phyloP scores from a whole-genome alignment of 2,113 vertebrate genomes.

The Hiodon alosoides region DNA sequence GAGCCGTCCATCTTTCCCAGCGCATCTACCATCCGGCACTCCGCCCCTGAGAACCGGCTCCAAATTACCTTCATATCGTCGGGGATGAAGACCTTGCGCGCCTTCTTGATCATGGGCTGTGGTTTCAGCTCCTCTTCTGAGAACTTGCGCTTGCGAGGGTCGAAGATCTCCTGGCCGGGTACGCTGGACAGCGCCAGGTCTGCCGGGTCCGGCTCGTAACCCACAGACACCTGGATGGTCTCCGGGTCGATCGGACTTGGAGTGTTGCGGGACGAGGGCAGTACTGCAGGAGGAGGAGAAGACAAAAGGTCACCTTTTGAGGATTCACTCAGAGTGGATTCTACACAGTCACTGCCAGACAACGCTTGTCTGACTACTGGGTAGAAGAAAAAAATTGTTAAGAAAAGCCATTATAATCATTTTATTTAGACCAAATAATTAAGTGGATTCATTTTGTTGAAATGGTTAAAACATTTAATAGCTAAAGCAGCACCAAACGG shows the following conservation, averaged over 20 bases:
- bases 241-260: slow-evolving; percentile 82
- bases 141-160: slow-evolving; percentile 82
- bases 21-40: background rate
- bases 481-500: too few species aligned
- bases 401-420: background rate
- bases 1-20: too few species aligned
- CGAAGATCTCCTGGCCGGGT: slow-evolving; percentile 83
- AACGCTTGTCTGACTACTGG: background rate
- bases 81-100: slow-evolving; percentile 81
- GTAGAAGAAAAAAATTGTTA: background rate
- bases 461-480: too few species aligned
- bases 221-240: slow-evolving; percentile 75
- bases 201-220: slow-evolving; percentile 78
- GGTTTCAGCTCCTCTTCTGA: slow-evolving; percentile 83
- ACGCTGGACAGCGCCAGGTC: slow-evolving; percentile 82
- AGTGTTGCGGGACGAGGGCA: slow-evolving; percentile 73
- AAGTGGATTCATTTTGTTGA: too few species aligned
- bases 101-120: slow-evolving; percentile 88
- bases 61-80: slow-evolving; percentile 86
- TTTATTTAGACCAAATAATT: background rate
- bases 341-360: background rate
- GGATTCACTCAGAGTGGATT: background rate
- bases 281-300: slow-evolving; percentile 38
- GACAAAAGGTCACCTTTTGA: background rate
- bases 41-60: slow-evolving; percentile 52